A percentile compares a stretch with the other conserved stretches of the same genome.
These are phyloP conservation scores for Thalassarche chlororhynchos DNA, from an alignment of 2,113 vertebrate species.

Conservation along the genomic window DNA sequence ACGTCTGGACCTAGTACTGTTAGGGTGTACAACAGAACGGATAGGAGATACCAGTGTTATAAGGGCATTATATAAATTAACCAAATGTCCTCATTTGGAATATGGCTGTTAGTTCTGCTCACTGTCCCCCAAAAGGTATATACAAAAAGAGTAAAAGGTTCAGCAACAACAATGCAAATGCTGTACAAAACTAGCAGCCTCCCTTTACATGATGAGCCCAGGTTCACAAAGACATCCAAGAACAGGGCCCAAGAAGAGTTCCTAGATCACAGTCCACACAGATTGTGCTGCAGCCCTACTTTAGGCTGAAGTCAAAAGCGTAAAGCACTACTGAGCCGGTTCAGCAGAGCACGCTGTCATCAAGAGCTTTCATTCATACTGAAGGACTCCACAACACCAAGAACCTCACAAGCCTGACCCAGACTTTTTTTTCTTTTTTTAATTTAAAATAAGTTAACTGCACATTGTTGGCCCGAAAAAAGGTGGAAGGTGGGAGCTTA, in stretches of 20 bases:
- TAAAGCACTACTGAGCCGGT: neutral
- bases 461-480: neutral
- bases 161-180: neutral
- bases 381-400: neutral
- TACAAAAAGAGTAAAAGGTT: neutral
- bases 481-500: neutral
- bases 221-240: neutral
- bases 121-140: neutral
- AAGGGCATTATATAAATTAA: neutral
- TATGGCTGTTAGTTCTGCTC: neutral
- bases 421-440: neutral
- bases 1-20: neutral
- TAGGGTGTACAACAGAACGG: neutral
- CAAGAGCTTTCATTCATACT: neutral
- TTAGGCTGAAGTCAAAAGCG: neutral
- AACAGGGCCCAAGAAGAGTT: neutral
- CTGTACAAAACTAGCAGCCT: neutral
- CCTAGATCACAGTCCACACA: neutral
- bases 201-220: neutral
- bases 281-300: neutral
- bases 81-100: neutral
- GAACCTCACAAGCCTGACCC: neutral
- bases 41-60: neutral
- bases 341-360: neutral
- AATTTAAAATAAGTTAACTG: neutral